phyloP scores from a whole-genome alignment of 2,888 invertebrate genomes.

The Phorcus lineatus region DNA sequence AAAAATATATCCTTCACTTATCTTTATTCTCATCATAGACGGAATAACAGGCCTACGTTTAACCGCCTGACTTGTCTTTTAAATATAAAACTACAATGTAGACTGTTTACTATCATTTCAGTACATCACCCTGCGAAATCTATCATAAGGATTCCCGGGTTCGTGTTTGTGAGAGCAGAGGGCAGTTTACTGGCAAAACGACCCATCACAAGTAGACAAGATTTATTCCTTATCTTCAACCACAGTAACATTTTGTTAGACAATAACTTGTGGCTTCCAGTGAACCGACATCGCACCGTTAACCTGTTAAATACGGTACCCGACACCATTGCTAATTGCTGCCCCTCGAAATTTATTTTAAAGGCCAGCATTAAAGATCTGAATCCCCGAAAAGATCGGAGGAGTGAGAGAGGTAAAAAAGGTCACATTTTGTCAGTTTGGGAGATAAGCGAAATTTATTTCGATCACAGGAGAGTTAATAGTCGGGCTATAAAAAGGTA shows the following conservation, averaged over 20 bases:
- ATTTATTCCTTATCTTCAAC: not conserved
- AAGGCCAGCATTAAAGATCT: not conserved
- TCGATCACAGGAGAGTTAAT: conserved; percentile 13
- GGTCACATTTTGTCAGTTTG: conserved; percentile 19
- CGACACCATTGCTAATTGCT: conserved; percentile 4
- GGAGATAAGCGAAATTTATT: conserved; percentile 18
- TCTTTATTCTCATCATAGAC: too few species aligned
- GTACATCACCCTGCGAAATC: not conserved
- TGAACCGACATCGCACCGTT: not conserved
- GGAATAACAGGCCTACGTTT: too few species aligned
- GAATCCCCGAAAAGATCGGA: not conserved
- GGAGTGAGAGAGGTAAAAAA: conserved; percentile 8
- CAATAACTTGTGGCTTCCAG: not conserved
- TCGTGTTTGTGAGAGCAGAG: not conserved
- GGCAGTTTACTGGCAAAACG: not conserved
- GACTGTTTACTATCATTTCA: not conserved
- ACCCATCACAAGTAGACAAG: not conserved
- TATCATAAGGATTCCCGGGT: not conserved
- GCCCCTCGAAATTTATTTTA: not conserved
- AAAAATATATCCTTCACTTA: too few species aligned
- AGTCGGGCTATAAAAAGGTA: conserved; percentile 10
- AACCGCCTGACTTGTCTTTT: too few species aligned
- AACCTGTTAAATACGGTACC: not conserved
- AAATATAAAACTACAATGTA: too few species aligned
- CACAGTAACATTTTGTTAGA: not conserved